Percentiles rank a stretch among this genome's conserved stretches.
These are phyloP conservation scores for Meiosimyza decipiens DNA, from an alignment of 2,888 invertebrate species.

Conservation along the genomic window DNA sequence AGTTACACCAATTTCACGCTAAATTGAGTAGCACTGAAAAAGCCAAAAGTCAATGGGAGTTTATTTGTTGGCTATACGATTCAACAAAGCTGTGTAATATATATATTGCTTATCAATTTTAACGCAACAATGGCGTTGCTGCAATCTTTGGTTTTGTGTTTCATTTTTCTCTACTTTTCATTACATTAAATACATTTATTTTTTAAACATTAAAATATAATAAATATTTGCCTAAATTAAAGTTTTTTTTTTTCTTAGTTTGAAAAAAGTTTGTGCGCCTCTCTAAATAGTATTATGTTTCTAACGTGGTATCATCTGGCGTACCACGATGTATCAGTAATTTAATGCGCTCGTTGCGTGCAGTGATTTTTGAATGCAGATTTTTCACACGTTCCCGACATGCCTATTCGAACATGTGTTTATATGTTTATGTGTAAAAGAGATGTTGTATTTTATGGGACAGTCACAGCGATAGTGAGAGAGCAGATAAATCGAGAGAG, in stretches of 20 bases:
- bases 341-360: conserved; percentile 89
- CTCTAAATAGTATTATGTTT: conserved; percentile 69
- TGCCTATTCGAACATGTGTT: conserved; percentile 70
- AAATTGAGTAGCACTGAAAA: too few species aligned
- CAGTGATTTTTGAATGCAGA: conserved; percentile 88
- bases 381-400: conserved; percentile 87
- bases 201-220: not conserved
- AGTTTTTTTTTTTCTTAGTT: conserved; percentile 12
- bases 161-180: conserved; percentile 7
- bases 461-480: conserved; percentile 21
- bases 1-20: too few species aligned
- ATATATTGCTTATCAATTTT: too few species aligned
- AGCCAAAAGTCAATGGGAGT: too few species aligned
- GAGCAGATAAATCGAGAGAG: not conserved
- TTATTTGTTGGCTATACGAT: too few species aligned
- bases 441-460: conserved; percentile 6
- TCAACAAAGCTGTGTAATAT: too few species aligned
- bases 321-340: conserved; percentile 87
- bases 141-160: conserved; percentile 2
- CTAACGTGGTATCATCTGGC: conserved; percentile 80
- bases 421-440: conserved; percentile 1
- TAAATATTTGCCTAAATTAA: conserved; percentile 29
- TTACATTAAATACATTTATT: conserved; percentile 29
- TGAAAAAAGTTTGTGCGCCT: conserved; percentile 32
- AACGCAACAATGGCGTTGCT: too few species aligned